Evolutionary conservation across 1,140 invertebrate genomes (phyloP), one percentile per base, ranked within the genome.

Genomic region (Oryctes rhinoceros): DNA sequence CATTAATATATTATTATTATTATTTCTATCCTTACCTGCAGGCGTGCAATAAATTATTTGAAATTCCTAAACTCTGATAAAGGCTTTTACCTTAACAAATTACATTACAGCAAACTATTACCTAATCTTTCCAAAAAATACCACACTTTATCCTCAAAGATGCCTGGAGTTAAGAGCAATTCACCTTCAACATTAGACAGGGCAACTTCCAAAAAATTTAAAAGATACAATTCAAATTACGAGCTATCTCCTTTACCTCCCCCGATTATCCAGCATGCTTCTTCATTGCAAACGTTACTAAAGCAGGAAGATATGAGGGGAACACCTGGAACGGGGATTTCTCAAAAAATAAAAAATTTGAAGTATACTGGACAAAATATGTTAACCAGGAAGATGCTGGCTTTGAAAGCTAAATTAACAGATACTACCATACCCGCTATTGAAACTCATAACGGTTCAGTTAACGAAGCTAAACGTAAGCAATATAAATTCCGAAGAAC

Each of bases 301-400:
- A 87, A 88, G 15, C 89, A 91, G 59, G 91, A 92, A 81, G 91
- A 92, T 80, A 88, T 89, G 83, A 86, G 91, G 7, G 89, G 90
- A 65, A 85, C 87, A 10, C 86, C 88, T 9, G 86, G 85, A 44
- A 89, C 87, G 81, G 88, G 89, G 20, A 88, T 92, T 48, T 87
- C 88, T 0, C 87, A 90, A 74, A 88, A 89, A 2, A 87, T 93
- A 79, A 89, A 89, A 74, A 91, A 90, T 49, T 85, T 92, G 0
- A 91, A 89, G 78, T 86, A 89, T 79, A 88, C 91, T 6, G 90
- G 90, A 3, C 90, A 90, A 48, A 91, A 87, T 79, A 87, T 91
- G 9, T 85, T 92, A 1, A 85, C 87, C 76, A 88, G 90, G 82
- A 90, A 90, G 83, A 89, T 88, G 86, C 87, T 86, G 74, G 88